Evolutionary conservation across 1,140 invertebrate species (phyloP).

Genomic region (Parasteatoda tepidariorum): DNA sequence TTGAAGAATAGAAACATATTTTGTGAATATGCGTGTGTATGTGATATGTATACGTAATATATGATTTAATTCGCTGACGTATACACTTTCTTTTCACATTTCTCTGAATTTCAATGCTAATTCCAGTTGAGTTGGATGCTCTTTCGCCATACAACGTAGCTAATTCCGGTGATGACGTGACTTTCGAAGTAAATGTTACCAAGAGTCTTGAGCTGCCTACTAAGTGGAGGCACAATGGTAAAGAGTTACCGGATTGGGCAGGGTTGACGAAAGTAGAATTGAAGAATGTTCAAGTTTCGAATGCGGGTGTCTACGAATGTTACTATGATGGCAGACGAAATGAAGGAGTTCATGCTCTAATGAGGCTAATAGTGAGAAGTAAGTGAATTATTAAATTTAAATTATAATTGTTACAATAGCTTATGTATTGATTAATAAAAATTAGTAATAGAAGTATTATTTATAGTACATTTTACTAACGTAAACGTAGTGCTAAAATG

Average conservation of each 20-base stretch:
- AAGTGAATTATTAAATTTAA: neutral
- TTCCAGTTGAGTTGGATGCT: constrained; percentile 34
- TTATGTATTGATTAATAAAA: no score
- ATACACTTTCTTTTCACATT: no score
- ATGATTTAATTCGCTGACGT: no score
- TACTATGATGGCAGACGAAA: constrained; percentile 52
- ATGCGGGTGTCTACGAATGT: constrained; percentile 58
- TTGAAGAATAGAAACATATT: no score
- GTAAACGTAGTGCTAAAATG: no score
- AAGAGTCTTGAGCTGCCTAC: neutral
- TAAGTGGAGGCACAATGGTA: constrained; percentile 34
- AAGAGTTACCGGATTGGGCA: constrained; percentile 23
- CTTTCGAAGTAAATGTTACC: constrained; percentile 17
- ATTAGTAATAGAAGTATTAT: no score
- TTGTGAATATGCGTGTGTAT: no score
- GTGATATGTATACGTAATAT: no score
- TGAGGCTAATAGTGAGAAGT: constrained; percentile 58
- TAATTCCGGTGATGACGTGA: constrained; percentile 25
- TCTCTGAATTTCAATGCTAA: no score
- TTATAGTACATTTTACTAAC: no score
- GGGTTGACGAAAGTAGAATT: constrained; percentile 4
- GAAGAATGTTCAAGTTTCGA: neutral
- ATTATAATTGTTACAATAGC: no score
- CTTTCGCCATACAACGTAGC: constrained; percentile 12
- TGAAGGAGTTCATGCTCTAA: constrained; percentile 47